Conservation (phyloP, 2,113 vertebrate species). For the Cynopterus brachyotis region DNA sequence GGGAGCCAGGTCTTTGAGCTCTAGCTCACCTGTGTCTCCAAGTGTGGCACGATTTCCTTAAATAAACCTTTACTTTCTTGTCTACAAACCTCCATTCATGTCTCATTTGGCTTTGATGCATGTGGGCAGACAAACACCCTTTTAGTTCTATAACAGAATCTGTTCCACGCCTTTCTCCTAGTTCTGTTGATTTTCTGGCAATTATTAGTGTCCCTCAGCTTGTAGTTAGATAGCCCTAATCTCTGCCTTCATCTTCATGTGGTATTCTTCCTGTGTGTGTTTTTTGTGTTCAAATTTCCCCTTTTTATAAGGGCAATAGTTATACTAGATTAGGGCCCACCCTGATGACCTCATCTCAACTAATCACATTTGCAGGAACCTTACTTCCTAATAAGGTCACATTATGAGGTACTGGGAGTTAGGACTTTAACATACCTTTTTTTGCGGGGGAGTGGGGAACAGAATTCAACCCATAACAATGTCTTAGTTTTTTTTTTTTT, state of each 20-base stretch:
- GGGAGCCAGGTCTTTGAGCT: no score
- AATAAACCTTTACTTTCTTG: no score
- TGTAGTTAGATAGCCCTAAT: rapidly evolving
- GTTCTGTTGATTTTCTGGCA: not conserved
- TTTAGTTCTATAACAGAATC: not conserved
- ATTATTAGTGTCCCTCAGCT: not conserved
- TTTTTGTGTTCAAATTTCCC: not conserved
- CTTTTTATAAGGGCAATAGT: not conserved
- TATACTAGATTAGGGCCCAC: not conserved
- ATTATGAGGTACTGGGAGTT: not conserved
- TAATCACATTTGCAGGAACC: not conserved
- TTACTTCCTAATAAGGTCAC: not conserved
- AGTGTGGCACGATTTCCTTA: no score
- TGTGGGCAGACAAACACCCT: no score
- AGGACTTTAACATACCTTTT: not conserved
- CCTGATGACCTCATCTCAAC: not conserved
- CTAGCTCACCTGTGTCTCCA: no score
- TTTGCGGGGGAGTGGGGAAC: not conserved
- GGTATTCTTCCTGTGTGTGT: not conserved
- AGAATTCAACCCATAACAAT: not conserved
- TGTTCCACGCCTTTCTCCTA: not conserved
- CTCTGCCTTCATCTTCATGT: not conserved
- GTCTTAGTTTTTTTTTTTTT: not conserved
- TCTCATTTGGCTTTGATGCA: no score
- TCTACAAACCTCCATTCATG: no score